Percentiles rank a stretch among this genome's conserved stretches.
Evolutionary conservation across 2,888 invertebrate genomes (phyloP).

Genomic region (Sinodicranocentrus sp.): DNA sequence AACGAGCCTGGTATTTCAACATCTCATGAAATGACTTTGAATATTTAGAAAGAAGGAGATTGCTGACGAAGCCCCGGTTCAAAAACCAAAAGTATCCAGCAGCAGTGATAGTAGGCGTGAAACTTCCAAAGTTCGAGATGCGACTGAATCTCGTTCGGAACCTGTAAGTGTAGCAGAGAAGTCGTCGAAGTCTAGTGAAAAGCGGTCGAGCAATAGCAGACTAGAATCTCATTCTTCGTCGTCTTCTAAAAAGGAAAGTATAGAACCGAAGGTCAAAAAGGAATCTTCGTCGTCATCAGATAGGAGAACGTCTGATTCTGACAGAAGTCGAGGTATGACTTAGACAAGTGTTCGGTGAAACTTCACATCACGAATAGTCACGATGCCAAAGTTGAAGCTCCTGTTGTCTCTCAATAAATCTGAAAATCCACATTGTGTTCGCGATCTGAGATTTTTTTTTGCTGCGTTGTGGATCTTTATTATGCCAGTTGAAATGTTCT

Average conservation of each 20-base stretch:
- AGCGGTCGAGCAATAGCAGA: constrained; percentile 48
- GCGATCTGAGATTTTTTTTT: too few relatives aligned
- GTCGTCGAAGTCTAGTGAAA: constrained; percentile 56
- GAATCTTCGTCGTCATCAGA: constrained; percentile 55
- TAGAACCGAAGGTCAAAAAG: constrained; percentile 43
- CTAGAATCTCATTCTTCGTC: constrained; percentile 56
- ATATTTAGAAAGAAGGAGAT: constrained; percentile 30
- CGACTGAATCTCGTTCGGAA: constrained; percentile 43
- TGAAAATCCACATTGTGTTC: too few relatives aligned
- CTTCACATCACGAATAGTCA: neutral
- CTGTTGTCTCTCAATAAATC: too few relatives aligned
- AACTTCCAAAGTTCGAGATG: constrained; percentile 40
- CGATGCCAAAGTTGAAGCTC: constrained; percentile 15
- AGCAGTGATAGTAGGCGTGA: constrained; percentile 50
- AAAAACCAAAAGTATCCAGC: constrained; percentile 36
- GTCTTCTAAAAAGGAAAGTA: constrained; percentile 40
- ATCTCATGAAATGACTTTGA: constrained; percentile 2
- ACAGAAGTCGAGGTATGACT: constrained; percentile 50
- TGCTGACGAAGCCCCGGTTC: constrained; percentile 9
- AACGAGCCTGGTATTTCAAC: neutral
- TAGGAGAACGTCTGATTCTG: constrained; percentile 46
- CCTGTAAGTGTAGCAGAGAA: constrained; percentile 7
- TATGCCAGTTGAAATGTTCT: too few relatives aligned
- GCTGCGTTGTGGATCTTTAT: too few relatives aligned
- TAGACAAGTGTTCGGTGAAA: neutral